phyloP scores from a whole-genome alignment of 2,797 vertebrate species.

The Astyanax mexicanus region DNA sequence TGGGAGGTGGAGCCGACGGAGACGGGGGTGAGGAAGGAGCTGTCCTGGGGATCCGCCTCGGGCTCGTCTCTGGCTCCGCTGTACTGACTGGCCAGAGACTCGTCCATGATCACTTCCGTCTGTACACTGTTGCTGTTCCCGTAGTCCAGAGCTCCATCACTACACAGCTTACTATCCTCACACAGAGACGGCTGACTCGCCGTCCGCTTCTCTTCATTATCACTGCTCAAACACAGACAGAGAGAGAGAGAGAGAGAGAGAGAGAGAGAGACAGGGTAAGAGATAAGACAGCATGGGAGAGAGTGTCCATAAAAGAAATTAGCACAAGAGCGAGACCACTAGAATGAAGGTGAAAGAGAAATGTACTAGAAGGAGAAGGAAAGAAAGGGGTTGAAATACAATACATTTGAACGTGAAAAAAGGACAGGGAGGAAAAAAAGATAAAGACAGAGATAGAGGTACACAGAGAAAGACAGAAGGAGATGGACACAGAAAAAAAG shows the following conservation, averaged over 20 bases:
- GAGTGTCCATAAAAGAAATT: not conserved
- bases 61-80: constrained; percentile 83
- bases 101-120: constrained; percentile 89
- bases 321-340: no score
- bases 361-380: no score
- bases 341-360: not conserved
- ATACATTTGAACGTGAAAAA: no score
- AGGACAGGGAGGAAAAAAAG: no score
- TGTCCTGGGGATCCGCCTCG: constrained; percentile 73
- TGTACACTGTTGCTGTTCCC: constrained; percentile 87
- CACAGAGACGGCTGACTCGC: constrained; percentile 90
- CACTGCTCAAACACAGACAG: constrained; percentile 66
- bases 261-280: not conserved
- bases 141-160: constrained; percentile 87
- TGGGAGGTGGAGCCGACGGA: constrained; percentile 63
- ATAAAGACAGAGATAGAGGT: no score
- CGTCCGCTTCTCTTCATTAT: constrained; percentile 89
- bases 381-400: no score
- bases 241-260: not conserved
- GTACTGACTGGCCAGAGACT: constrained; percentile 90
- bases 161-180: constrained; percentile 86
- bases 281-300: not conserved
- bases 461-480: not conserved
- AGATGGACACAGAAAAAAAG: not conserved
- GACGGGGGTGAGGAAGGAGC: constrained; percentile 76